phyloP scores from a whole-genome alignment of 2,888 invertebrate genomes.

The Panzeria rudis region DNA sequence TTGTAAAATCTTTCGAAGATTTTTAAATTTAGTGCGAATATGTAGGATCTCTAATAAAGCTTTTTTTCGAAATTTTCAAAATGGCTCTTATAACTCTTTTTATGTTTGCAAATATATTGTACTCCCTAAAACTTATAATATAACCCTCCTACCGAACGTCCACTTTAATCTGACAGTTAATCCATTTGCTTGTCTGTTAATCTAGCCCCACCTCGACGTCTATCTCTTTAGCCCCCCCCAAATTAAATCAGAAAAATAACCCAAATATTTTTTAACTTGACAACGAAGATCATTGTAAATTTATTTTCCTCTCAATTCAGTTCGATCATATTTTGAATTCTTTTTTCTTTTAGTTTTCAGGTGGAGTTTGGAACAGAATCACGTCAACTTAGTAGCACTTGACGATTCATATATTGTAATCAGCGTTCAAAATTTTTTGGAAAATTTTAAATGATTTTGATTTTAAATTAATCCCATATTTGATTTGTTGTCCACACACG shows the following conservation, averaged over 20 bases:
- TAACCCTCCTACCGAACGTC: constrained; percentile 3
- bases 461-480: constrained; percentile 42
- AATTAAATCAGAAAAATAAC: not conserved
- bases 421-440: constrained; percentile 18
- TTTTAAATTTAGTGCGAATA: too few relatives aligned
- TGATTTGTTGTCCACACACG: constrained; percentile 16
- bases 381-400: constrained; percentile 44
- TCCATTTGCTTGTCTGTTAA: constrained; percentile 29
- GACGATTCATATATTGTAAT: constrained; percentile 34
- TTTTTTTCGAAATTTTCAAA: too few relatives aligned
- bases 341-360: constrained; percentile 6
- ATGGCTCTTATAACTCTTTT: too few relatives aligned
- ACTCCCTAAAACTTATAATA: not conserved
- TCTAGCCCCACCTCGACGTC: not conserved
- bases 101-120: not conserved
- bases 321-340: constrained; percentile 21
- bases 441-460: constrained; percentile 23
- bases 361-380: constrained; percentile 36
- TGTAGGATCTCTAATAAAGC: too few relatives aligned
- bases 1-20: too few relatives aligned
- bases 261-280: constrained; percentile 7
- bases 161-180: constrained; percentile 41
- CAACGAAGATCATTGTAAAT: constrained; percentile 40
- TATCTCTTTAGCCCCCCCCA: not conserved
- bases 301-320: constrained; percentile 6